Base-by-base conservation (phyloP, 1,140 invertebrate genomes). In the Agrypnia vestita region DNA sequence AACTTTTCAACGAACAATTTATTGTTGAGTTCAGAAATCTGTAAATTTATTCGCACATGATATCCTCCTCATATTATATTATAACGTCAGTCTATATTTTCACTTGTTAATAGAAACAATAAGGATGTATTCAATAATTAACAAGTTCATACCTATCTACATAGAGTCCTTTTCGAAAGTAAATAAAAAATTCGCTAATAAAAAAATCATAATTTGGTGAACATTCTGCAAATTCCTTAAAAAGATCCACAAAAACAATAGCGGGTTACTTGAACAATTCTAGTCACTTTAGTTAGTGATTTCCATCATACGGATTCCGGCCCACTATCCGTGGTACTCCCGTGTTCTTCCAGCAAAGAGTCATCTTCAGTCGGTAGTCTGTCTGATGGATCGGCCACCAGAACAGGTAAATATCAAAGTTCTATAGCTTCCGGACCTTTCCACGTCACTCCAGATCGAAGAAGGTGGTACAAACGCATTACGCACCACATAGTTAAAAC, bases 381-480 rank as follows among this genome's bases (percentile, higher is more conserved):
- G 11, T 84, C 80, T 43, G 67, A 80, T 49, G 67, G 49, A 11
- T 84, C 80, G 3, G 61, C 62, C 75, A 80, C 74, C 53, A 80
- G 44, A 21, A 82, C 79, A 80, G 86, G 86, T 80, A 90, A 87
- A 86, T 89, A 92, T 93, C 91, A 91, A 89, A 93, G 92, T 86
- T 93, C 92, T 81, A 93, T 93, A 53, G 92, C 90, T 84, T 93
- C 93, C 0, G 93, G 91, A 10, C 92, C 93, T 79, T 93, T 93
- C 93, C 93, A 94, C 46, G 92, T 93, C 62, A 94, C 91, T 35
- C 93, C 93, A 3, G 91, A 90, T 55, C 92, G 89, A 12, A 94
- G 87, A 51, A 94, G 86, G 84, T 94, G 93, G 85, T 93, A 94
- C 83, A 93, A 91, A 74, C 91, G 87, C 75, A 94, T 89, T 7